Percentiles rank a stretch among this genome's conserved stretches.
Conservation (phyloP, 2,113 vertebrate species). For the Solenodon paradoxus region DNA sequence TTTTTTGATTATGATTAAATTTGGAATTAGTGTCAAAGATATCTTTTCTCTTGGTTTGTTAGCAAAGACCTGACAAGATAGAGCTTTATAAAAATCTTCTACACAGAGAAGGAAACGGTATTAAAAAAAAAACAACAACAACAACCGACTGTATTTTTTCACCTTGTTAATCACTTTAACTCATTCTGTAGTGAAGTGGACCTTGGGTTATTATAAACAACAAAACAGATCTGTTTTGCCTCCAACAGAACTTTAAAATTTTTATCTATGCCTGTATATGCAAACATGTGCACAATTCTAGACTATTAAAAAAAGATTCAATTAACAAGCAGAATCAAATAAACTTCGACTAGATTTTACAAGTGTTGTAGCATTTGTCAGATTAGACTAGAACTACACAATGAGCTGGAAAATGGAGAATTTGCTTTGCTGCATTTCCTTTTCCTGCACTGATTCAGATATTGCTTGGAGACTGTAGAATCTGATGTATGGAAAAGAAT, state of each 20-base stretch:
- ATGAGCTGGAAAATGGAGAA: not conserved
- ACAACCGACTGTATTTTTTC: not conserved
- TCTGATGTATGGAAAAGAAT: not conserved
- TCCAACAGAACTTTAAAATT: not conserved
- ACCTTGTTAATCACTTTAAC: not conserved
- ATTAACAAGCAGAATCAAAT: not conserved
- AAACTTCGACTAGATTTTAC: not conserved
- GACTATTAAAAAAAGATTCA: not conserved
- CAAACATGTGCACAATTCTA: not conserved
- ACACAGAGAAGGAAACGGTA: not conserved
- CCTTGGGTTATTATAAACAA: not conserved
- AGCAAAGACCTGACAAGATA: not conserved
- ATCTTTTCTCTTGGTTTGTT: not conserved
- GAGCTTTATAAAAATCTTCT: not conserved
- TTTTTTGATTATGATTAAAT: conserved; percentile 21
- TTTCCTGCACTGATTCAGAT: not conserved
- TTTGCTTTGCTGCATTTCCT: not conserved
- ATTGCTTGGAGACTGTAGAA: not conserved
- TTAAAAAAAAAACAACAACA: no score
- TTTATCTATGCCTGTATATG: not conserved
- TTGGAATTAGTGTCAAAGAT: not conserved
- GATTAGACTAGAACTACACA: not conserved
- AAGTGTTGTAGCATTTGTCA: not conserved
- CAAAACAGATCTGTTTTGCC: not conserved
- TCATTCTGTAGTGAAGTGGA: not conserved